Evolutionary conservation across 2,888 invertebrate species (phyloP), one percentile per base, ranked within the genome.

Genomic region (Saturnia pavonia): DNA sequence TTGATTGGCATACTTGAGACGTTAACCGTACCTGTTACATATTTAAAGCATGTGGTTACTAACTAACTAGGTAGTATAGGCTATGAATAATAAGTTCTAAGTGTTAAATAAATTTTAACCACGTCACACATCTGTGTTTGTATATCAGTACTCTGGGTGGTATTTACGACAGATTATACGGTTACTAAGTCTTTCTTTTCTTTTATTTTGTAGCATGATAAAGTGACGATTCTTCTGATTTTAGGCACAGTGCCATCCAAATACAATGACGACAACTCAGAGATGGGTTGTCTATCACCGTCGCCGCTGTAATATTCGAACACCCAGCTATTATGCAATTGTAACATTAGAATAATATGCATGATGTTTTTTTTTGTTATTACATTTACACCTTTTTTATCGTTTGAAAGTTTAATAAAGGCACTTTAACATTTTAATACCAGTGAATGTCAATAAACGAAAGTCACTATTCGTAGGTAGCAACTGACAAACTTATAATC

Each of bases 41-140:
- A 65, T 65, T 65, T 65, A 65, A 65, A 65, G 65, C 40, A 16
- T 63, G 34, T 34, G 34, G 11, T 7, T 63, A 63, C 63, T 34
- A 16, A 34, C 16, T 63, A 34, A 34, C 34, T 34, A 34, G 6
- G 34, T 34, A 63, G 19, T 34, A 63, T 63, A 16, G 34, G 6
- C 63, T 27, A 63, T 63, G 63, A 34, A 19, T 40, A 65, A n/a
- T 40, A n/a, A 65, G n/a, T 40, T 19, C 34, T 7, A 65, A 40
- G n/a, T 40, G 40, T n/a, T 34, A 65, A 65, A 65, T 40, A 40
- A 14, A 65, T 65, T 65, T 65, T 65, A 40, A 14, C 40, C 65
- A 40, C 65, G 65, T 40, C 40, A n/a, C 40, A 65, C 65, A 65
- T 65, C 34, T 40, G 40, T 19, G 40, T 40, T 34, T 40, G 40